Base-by-base conservation (phyloP, 2,888 invertebrate genomes). In the Lithophane ornitopus region DNA sequence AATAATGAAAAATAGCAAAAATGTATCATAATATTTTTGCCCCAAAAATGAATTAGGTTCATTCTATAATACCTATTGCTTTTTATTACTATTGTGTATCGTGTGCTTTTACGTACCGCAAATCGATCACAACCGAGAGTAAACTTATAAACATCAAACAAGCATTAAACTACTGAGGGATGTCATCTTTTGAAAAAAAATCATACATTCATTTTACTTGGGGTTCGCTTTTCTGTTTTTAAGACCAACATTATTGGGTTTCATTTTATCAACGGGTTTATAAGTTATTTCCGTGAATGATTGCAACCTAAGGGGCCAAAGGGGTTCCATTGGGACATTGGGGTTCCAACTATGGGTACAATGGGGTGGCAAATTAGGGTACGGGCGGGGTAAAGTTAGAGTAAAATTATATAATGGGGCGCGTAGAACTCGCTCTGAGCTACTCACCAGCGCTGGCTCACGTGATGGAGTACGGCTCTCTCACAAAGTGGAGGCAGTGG, bases 61-160 rank as follows among this genome's bases (percentile, higher is more conserved):
- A 87, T 81, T 80, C 76, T 78, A 70, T 76, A 80, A 81, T 84
- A 82, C 63, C 62, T 85, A 78, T 75, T 87, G 87, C 86, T 89
- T 89, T 66, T 84, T 85, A 86, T 88, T 88, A 88, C 79, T 85
- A 85, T 86, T 88, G 84, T 86, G 85, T 87, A 88, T 82, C 81
- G 85, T 89, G 88, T 88, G 90, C 88, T 90, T 88, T 52, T 76
- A 85, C 74, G 82, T 85, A 76, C 79, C 78, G 84, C 82, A 79
- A 83, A 85, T 78, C 85, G 85, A 88, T 85, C 90, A 81, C 88
- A 88, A 85, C 85, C 78, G 71, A 56, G 61, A 28, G 19, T 26
- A 11, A 49, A 34, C 11, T 28, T 14, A 11, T 22, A 34, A 46
- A 19, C 28, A 59, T 59, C 28, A 11, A 28, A 22, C 28, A 28